Percentiles rank a stretch among this genome's conserved stretches.
Evolutionary conservation across 1,140 invertebrate species (phyloP).

Genomic region (Drosophila insularis): DNA sequence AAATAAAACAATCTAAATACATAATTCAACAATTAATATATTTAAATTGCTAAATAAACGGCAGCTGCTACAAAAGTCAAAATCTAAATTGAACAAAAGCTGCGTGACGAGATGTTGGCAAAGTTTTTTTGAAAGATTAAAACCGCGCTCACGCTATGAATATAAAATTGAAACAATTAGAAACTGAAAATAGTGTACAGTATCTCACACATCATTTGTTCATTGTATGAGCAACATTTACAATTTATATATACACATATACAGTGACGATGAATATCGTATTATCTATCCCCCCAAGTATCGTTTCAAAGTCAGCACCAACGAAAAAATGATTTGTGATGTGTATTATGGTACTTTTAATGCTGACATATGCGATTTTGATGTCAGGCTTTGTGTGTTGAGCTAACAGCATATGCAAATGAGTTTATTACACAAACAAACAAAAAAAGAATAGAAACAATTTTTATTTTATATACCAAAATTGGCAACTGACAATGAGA

Average conservation of each 20-base stretch:
- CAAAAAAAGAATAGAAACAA: neutral
- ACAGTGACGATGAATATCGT: neutral
- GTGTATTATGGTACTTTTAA: conserved; percentile 37
- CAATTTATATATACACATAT: neutral
- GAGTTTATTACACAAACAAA: conserved; percentile 11
- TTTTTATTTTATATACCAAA: neutral
- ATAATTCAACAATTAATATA: conserved; percentile 50
- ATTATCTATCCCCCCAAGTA: neutral
- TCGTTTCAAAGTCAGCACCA: conserved; percentile 31
- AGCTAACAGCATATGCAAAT: conserved; percentile 13
- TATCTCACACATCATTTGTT: conserved; percentile 34
- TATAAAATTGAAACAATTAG: conserved; percentile 26
- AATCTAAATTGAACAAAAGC: conserved; percentile 28
- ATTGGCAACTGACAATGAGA: conserved; percentile 1
- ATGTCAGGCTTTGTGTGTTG: conserved; percentile 17
- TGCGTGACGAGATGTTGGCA: conserved; percentile 26
- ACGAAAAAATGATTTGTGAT: conserved; percentile 45
- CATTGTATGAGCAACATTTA: conserved; percentile 24
- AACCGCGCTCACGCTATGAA: conserved; percentile 44
- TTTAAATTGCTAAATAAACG: conserved; percentile 55
- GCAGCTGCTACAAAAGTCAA: conserved; percentile 26
- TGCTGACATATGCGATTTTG: conserved; percentile 63
- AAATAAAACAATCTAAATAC: conserved; percentile 9
- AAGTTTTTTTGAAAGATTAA: conserved; percentile 17
- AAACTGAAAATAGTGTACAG: conserved; percentile 5